Base-by-base conservation (phyloP, 2,888 invertebrate genomes). In the Myopa tessellatipennis region DNA sequence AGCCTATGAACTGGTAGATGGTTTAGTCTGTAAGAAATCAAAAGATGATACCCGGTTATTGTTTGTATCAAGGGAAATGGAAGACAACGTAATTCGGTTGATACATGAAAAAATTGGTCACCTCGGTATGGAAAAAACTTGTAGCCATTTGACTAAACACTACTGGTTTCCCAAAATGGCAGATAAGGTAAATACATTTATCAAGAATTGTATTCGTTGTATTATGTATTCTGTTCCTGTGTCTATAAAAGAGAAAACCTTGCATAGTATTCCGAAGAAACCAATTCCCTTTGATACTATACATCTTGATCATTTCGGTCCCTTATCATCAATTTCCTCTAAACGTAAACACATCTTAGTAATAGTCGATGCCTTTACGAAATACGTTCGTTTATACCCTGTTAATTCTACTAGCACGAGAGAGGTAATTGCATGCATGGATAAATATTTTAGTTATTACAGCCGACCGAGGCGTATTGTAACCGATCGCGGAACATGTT, bases 111-210 rank as follows among this genome's bases (percentile, higher is more conserved):
- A 78, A n/a, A 77, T 79, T 26, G 76, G 63, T 12, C 75, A 79
- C 36, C 60, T 79, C 16, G 78, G 76, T 4, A 60, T 76, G 52
- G 61, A 40, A 58, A 81, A 80, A 65, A 67, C 65, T 40, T 76
- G 69, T 26, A 52, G 80, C 50, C 79, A 79, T 65, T 45, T 79
- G 4, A 65, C 61, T 65, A 75, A 52, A 50, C 67, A 78, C 50
- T 79, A 80, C 70, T 80, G 80, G 79, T 78, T 80, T 74, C 75
- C 76, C 7, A 36, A 76, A 12, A 79, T 77, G 76, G 74, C 68
- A 52, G 0, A 16, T 10, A 72, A 77, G 38, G 55, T 72, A 18
- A 52, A 77, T 4, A n/a, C 4, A 2, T 67, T 58, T 26, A 72
- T 72, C n/a, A 65, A 45, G 45, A 77, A 77, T 58, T 77, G 72